These are phyloP conservation scores for Nycticebus coucang DNA, from an alignment of 2,113 vertebrate species.

Conservation along the genomic window DNA sequence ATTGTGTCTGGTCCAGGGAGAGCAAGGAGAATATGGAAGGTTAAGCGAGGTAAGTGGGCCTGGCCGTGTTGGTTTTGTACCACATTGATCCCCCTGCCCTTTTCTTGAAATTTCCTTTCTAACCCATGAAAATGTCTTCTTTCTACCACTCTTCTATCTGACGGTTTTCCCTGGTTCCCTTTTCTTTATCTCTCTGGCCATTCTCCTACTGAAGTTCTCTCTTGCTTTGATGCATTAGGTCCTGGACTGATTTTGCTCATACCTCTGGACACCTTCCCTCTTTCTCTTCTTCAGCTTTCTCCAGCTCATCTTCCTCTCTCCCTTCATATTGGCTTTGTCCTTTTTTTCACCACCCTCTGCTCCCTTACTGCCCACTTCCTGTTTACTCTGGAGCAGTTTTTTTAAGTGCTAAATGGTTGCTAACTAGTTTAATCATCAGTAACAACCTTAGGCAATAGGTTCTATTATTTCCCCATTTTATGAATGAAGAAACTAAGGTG, in stretches of 20 bases:
- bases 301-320: background rate
- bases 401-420: background rate
- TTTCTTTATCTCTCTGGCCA: background rate
- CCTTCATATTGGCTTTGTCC: background rate
- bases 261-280: background rate
- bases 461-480: background rate
- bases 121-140: background rate
- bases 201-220: background rate
- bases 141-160: background rate
- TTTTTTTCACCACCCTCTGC: background rate
- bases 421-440: background rate
- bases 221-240: background rate
- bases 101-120: background rate
- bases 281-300: background rate
- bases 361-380: background rate
- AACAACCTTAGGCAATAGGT: background rate
- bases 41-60: background rate
- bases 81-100: fast-evolving
- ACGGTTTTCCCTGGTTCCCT: background rate
- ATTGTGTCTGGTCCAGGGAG: background rate
- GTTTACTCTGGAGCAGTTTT: background rate
- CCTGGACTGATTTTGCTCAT: background rate
- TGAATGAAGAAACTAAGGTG: background rate
- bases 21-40: background rate
- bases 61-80: background rate